phyloP scores from a whole-genome alignment of 35 echinoderm and acorn worm species.

The Heliocidaris tuberculata region DNA sequence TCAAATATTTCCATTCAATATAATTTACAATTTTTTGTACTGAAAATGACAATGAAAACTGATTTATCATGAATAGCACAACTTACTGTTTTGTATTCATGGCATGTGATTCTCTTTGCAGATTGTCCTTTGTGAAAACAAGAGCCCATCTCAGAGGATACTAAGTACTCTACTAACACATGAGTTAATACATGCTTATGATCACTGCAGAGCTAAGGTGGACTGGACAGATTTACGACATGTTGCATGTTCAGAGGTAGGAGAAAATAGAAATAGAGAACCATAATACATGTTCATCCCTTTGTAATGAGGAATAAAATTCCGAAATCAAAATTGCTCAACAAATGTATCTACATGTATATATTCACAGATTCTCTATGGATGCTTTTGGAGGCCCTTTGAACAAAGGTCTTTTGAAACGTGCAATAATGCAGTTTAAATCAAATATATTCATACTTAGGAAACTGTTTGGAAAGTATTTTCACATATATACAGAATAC shows the following conservation, averaged over 20 bases:
- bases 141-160: conserved; percentile 59
- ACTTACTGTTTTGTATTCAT: not conserved
- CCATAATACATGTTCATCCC: not conserved
- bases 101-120: conserved; percentile 34
- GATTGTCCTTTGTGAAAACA: conserved; percentile 94
- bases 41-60: too few relatives aligned
- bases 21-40: too few relatives aligned
- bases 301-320: not conserved
- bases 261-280: not conserved
- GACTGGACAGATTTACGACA: conserved; percentile 85
- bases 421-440: too few relatives aligned
- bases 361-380: too few relatives aligned
- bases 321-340: not conserved
- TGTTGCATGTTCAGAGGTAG: conserved; percentile 92
- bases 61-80: not conserved
- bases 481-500: too few relatives aligned
- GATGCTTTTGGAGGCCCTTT: too few relatives aligned
- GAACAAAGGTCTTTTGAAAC: too few relatives aligned
- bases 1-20: too few relatives aligned
- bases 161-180: conserved; percentile 83
- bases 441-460: too few relatives aligned
- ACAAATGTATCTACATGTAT: not conserved
- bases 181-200: conserved; percentile 91
- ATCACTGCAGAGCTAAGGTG: conserved; percentile 76
- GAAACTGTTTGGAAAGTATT: too few relatives aligned